Evolutionary conservation across 2,888 invertebrate species (phyloP), one percentile per base, ranked within the genome.

Genomic region (Drymonia ruficornis): DNA sequence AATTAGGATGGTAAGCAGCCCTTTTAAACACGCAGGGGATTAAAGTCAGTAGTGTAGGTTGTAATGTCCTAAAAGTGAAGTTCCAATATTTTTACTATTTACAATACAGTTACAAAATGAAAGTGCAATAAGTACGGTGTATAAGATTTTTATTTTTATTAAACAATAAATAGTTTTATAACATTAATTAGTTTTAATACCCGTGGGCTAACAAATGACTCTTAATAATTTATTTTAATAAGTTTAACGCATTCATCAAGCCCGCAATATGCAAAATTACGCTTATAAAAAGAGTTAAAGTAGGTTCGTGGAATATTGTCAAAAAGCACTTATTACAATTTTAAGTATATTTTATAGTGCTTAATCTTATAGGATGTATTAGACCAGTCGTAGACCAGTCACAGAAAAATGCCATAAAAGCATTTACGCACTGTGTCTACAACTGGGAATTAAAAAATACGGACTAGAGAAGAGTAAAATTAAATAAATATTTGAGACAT

Each of bases 81-180:
- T n/a, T n/a, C n/a, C n/a, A n/a, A n/a, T n/a, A n/a, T n/a, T n/a
- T n/a, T n/a, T n/a, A n/a, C n/a, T n/a, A n/a, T n/a, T n/a, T n/a
- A n/a, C n/a, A n/a, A n/a, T n/a, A n/a, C n/a, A n/a, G n/a, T 1
- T n/a, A 36, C 11, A 36, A 29, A 54, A 53, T 53, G 31, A 55
- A 56, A 49, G 48, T 50, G 53, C 49, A 59, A 57, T 59, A 53
- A 16, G 38, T 48, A 49, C 47, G 50, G 38, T 57, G 28, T 45
- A 45, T 45, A 49, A 56, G 50, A 49, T 47, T 49, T 54, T 48
- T 61, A 57, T 54, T 55, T 45, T 51, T 50, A 48, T 42, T 47
- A 43, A 43, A 54, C 47, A 61, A 44, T 53, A 50, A 42, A 49
- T 28, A 34, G 43, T 53, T 31, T 50, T 38, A 50, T 28, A 28